Conservation (phyloP, 1,140 invertebrate species). For the Riptortus pedestris region DNA sequence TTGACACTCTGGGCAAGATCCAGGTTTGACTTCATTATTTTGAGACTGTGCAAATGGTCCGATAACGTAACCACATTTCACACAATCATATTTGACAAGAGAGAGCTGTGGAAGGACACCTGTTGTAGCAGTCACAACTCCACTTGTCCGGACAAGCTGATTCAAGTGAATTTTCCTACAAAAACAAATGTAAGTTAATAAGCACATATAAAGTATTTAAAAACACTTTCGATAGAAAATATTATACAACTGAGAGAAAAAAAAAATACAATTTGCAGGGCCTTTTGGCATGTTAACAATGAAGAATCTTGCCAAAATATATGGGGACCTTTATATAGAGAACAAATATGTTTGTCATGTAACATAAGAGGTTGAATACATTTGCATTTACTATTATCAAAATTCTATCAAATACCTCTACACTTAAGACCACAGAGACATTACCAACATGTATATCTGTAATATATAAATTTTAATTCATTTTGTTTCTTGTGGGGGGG, state of each 20-base stretch:
- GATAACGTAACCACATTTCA: slow-evolving; percentile 85
- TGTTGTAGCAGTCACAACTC: slow-evolving; percentile 92
- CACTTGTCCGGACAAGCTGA: slow-evolving; percentile 82
- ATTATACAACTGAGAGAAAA: background rate
- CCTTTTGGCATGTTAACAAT: too few relatives aligned
- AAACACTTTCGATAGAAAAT: background rate
- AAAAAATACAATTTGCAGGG: too few relatives aligned
- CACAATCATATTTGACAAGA: slow-evolving; percentile 95
- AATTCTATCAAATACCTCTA: too few relatives aligned
- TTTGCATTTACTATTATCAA: too few relatives aligned
- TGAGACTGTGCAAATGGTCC: slow-evolving; percentile 94
- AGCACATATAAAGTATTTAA: slow-evolving; percentile 11
- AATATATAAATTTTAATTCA: too few relatives aligned
- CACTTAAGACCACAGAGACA: too few relatives aligned
- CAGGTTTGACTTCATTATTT: slow-evolving; percentile 87
- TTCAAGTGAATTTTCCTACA: slow-evolving; percentile 89
- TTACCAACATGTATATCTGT: too few relatives aligned
- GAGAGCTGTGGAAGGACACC: slow-evolving; percentile 92
- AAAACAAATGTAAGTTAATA: slow-evolving; percentile 24
- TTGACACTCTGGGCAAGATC: slow-evolving; percentile 95
- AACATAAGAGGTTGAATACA: too few relatives aligned
- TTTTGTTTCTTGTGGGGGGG: too few relatives aligned
- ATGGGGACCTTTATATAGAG: too few relatives aligned
- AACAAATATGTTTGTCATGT: too few relatives aligned
- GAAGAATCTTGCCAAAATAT: too few relatives aligned